These are phyloP conservation scores for Scaptomyza tumidula DNA, from an alignment of 2,888 invertebrate species.

Conservation along the genomic window DNA sequence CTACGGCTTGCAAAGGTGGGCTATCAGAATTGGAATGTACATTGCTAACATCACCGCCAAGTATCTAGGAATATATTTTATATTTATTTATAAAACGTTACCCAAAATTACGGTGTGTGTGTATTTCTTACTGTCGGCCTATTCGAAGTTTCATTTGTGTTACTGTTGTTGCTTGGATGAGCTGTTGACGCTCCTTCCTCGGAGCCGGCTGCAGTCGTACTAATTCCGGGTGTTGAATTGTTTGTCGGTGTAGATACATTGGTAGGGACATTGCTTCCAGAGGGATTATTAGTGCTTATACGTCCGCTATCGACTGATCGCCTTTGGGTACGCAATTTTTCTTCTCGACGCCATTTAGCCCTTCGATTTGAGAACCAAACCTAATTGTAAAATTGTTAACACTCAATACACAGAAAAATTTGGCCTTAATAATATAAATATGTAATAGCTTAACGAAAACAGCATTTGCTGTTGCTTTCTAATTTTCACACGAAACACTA, in stretches of 20 bases:
- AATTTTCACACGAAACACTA: not conserved
- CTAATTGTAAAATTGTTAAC: constrained; percentile 85
- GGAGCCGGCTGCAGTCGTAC: constrained; percentile 32
- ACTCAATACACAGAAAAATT: not conserved
- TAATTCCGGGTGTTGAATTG: constrained; percentile 56
- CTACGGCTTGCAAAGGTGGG: constrained; percentile 86
- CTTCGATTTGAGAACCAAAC: constrained; percentile 99
- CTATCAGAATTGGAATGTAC: constrained; percentile 83
- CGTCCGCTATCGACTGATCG: constrained; percentile 84
- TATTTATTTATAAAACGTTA: not conserved
- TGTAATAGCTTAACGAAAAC: not conserved
- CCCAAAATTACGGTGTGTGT: not conserved
- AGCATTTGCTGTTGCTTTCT: not conserved
- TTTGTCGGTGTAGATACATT: constrained; percentile 50
- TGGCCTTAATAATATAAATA: not conserved
- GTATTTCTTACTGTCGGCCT: constrained; percentile 61
- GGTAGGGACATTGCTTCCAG: constrained; percentile 41
- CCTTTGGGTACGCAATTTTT: constrained; percentile 97
- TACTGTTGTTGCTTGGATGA: constrained; percentile 55
- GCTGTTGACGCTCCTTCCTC: constrained; percentile 51
- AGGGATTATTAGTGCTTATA: constrained; percentile 60
- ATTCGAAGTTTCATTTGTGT: constrained; percentile 56
- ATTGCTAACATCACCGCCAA: constrained; percentile 84
- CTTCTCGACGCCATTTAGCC: constrained; percentile 99
- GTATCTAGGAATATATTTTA: constrained; percentile 41